Evolutionary conservation across 2,888 invertebrate species (phyloP).

Genomic region (Mamestra brassicae): DNA sequence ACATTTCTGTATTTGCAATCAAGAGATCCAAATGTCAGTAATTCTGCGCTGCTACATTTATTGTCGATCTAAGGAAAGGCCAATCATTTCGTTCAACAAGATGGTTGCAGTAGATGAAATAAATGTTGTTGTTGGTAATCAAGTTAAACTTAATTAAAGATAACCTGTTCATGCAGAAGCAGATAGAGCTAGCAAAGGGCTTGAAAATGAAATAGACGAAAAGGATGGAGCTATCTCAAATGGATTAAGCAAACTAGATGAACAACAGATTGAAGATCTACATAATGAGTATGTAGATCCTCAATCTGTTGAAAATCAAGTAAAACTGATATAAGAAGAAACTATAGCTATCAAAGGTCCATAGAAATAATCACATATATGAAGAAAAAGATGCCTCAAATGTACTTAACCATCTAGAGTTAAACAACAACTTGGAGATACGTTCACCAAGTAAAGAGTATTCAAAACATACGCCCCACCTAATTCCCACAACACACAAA

Average conservation of each 20-base stretch:
- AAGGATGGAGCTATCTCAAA: not conserved
- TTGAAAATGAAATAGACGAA: too few species aligned
- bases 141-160: not conserved
- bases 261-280: not conserved
- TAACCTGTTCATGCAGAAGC: not conserved
- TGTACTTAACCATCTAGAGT: not conserved
- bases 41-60: constrained; percentile 26
- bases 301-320: not conserved
- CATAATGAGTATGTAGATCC: not conserved
- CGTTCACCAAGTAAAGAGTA: constrained; percentile 12
- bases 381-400: not conserved
- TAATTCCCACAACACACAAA: constrained; percentile 71
- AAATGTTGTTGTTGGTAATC: constrained; percentile 5
- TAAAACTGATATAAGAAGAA: not conserved
- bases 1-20: constrained; percentile 45
- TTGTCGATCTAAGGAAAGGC: constrained; percentile 21
- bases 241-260: not conserved
- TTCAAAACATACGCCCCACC: constrained; percentile 43
- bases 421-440: not conserved
- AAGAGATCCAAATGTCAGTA: constrained; percentile 45
- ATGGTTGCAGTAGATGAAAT: not conserved
- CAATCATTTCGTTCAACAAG: constrained; percentile 11
- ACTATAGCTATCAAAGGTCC: not conserved
- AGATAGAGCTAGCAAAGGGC: not conserved
- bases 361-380: not conserved